Evolutionary conservation across 2,113 vertebrate species (phyloP).

Genomic region (Thalassoma bifasciatum): DNA sequence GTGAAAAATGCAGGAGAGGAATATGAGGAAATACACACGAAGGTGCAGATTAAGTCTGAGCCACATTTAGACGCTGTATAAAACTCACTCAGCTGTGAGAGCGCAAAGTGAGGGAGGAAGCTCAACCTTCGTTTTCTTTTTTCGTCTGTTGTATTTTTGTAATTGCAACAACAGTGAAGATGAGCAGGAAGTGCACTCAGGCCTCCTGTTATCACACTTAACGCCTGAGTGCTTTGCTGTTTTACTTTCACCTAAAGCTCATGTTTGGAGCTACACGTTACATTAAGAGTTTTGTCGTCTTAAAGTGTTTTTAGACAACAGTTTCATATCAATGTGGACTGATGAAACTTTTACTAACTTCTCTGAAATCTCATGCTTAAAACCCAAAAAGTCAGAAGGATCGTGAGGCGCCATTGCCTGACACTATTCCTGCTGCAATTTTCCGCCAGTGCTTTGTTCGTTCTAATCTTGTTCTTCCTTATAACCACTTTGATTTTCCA

Average conservation of each 20-base stretch:
- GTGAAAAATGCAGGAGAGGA: constrained; percentile 51
- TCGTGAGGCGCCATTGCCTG: no score
- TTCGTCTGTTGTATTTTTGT: constrained; percentile 12
- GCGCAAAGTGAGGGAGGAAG: constrained; percentile 1
- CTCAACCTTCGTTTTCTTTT: background rate
- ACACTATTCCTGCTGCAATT: no score
- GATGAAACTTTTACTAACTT: no score
- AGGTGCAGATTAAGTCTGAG: constrained; percentile 28
- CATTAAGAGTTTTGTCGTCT: background rate
- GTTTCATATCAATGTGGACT: background rate
- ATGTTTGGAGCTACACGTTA: background rate
- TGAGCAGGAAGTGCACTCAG: constrained; percentile 10
- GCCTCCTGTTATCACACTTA: background rate
- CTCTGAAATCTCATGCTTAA: no score
- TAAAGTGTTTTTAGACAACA: background rate
- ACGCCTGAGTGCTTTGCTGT: constrained; percentile 11
- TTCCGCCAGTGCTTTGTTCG: no score
- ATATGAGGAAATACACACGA: constrained; percentile 28
- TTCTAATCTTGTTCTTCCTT: no score
- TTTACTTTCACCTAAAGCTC: constrained; percentile 1
- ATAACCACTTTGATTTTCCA: no score
- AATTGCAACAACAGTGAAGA: background rate
- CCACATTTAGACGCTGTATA: background rate
- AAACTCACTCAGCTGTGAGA: constrained; percentile 15
- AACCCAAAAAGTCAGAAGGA: no score